Conservation (phyloP, 35 echinoderm and acorn worm genomes). For the Ophiothrix spiculata region DNA sequence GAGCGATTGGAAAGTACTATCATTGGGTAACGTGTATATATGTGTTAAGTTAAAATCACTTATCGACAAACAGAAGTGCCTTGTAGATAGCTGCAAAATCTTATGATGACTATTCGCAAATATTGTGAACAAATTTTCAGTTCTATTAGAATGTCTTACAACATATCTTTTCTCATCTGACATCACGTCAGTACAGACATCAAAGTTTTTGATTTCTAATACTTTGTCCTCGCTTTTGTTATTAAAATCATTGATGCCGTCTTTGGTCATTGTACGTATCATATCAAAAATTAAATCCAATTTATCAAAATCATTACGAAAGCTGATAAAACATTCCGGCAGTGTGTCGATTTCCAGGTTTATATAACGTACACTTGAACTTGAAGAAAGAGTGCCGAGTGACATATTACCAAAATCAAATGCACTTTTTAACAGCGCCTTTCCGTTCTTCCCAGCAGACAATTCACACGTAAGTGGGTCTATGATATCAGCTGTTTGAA, state of each 20-base stretch:
- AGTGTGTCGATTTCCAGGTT: too few species aligned
- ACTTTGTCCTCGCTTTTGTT: not conserved
- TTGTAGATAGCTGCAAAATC: not conserved
- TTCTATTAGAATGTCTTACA: not conserved
- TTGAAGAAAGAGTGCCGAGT: too few species aligned
- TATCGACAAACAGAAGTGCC: not conserved
- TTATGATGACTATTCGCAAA: not conserved
- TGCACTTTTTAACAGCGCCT: too few species aligned
- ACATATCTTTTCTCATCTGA: not conserved
- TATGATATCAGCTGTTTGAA: too few species aligned
- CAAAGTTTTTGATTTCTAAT: not conserved
- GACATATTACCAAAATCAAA: too few species aligned
- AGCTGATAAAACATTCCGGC: too few species aligned
- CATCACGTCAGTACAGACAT: not conserved
- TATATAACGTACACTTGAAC: too few species aligned
- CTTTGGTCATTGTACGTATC: too few species aligned
- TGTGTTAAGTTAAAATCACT: not conserved
- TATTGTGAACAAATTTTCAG: not conserved
- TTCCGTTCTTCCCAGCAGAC: too few species aligned
- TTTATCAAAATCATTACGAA: too few species aligned
- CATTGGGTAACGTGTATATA: not conserved
- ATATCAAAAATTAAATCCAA: too few species aligned
- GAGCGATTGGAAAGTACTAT: not conserved
- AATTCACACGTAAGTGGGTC: too few species aligned
- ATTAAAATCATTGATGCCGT: not conserved